A percentile compares a stretch with the other conserved stretches of the same genome.
Conservation (phyloP, 2,888 invertebrate genomes). For the Ecliptopera silaceata region DNA sequence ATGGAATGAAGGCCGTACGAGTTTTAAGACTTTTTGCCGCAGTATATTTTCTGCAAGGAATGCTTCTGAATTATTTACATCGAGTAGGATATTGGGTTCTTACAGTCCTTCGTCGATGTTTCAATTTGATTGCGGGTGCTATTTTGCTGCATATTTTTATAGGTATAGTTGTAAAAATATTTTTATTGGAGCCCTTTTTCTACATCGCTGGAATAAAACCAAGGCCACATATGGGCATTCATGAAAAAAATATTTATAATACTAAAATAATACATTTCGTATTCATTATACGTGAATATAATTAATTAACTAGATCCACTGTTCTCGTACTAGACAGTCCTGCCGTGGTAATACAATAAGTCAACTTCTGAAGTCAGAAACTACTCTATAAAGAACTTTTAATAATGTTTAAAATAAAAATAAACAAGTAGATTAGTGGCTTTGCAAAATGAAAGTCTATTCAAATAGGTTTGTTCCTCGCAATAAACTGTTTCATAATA, state of each 20-base stretch:
- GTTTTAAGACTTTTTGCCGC: constrained; percentile 34
- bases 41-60: constrained; percentile 22
- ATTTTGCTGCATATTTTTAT: constrained; percentile 18
- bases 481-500: neutral
- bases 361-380: too few relatives aligned
- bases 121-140: constrained; percentile 19
- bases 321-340: too few relatives aligned
- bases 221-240: neutral
- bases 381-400: too few relatives aligned
- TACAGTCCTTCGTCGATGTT: constrained; percentile 15
- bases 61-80: constrained; percentile 21
- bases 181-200: constrained; percentile 10
- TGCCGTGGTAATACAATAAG: too few relatives aligned
- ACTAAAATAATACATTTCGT: too few relatives aligned
- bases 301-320: too few relatives aligned
- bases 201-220: constrained; percentile 4
- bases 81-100: constrained; percentile 15
- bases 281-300: too few relatives aligned
- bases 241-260: too few relatives aligned
- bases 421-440: too few relatives aligned
- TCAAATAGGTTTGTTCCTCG: neutral
- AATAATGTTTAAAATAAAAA: too few relatives aligned
- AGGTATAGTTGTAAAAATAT: constrained; percentile 14
- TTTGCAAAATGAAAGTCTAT: neutral
- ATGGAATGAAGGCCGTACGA: constrained; percentile 28